Conservation (phyloP, 2,797 vertebrate species). For the Aselliscus stoliczkanus region DNA sequence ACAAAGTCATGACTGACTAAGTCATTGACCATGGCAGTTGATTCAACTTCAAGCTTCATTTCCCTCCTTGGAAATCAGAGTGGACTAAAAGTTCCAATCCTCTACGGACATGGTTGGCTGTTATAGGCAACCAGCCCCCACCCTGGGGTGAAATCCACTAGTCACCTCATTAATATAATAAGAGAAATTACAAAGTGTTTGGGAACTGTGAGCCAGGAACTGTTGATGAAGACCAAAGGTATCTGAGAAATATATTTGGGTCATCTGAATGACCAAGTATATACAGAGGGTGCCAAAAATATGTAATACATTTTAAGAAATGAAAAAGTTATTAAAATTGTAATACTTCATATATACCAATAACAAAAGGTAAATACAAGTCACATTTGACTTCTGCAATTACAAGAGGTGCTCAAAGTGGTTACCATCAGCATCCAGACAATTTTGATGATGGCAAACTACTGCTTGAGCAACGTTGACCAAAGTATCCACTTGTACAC, state of each 20-base stretch:
- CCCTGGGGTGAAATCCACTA: neutral
- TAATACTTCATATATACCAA: no score
- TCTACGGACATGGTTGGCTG: neutral
- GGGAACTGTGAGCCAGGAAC: neutral
- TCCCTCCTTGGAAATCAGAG: neutral
- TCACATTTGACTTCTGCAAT: no score
- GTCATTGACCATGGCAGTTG: neutral
- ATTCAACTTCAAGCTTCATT: neutral
- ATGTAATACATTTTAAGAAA: no score
- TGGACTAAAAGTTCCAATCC: neutral
- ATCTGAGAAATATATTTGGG: neutral
- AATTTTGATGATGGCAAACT: no score
- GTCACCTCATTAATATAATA: neutral
- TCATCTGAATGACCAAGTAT: neutral
- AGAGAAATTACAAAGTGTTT: neutral
- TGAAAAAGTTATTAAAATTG: no score
- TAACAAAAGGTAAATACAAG: no score
- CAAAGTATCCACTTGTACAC: no score
- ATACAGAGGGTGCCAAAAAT: neutral
- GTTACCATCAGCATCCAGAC: no score
- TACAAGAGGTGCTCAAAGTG: no score
- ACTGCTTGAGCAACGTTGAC: no score
- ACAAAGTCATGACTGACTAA: neutral
- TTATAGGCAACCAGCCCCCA: neutral
- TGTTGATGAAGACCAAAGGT: neutral